A percentile compares a stretch with the other conserved stretches of the same genome.
Evolutionary conservation across 2,888 invertebrate genomes (phyloP).

Genomic region (Athetis lepigone): DNA sequence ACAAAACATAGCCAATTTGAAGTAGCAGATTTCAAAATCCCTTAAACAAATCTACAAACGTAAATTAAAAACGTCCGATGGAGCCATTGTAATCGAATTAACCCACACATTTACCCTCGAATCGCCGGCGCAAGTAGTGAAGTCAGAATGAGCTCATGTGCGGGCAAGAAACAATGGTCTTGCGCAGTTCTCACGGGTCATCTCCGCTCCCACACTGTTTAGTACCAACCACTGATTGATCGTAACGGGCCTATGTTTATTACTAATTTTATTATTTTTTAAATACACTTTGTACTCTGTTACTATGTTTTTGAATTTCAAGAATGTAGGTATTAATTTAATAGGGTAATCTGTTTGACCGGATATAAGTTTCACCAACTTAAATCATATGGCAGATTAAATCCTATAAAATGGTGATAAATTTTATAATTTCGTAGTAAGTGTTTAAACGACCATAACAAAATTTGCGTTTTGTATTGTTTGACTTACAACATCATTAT

Average conservation of each 20-base stretch:
- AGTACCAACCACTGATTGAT: conserved; percentile 81
- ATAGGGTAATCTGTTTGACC: conserved; percentile 7
- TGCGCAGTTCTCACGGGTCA: conserved; percentile 83
- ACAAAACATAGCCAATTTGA: not conserved
- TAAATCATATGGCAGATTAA: not conserved
- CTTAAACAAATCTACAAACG: conserved; percentile 23
- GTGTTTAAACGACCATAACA: not conserved
- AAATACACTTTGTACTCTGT: conserved; percentile 41
- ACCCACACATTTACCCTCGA: conserved; percentile 60
- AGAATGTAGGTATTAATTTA: conserved; percentile 17
- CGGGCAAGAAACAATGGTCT: conserved; percentile 78
- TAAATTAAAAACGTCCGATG: conserved; percentile 53
- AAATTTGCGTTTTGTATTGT: no score
- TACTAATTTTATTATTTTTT: conserved; percentile 67
- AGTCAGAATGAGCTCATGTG: conserved; percentile 81
- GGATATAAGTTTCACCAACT: not conserved
- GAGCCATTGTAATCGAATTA: conserved; percentile 58
- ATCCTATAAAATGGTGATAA: not conserved
- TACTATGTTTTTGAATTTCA: conserved; percentile 22
- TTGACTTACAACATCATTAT: no score
- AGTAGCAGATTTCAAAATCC: not conserved
- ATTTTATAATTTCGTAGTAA: not conserved
- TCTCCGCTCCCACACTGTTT: conserved; percentile 82
- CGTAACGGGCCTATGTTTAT: conserved; percentile 78
- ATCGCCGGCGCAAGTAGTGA: conserved; percentile 53